Evolutionary conservation across 1,140 invertebrate genomes (phyloP).

Genomic region (Zaprionus lachaisei): DNA sequence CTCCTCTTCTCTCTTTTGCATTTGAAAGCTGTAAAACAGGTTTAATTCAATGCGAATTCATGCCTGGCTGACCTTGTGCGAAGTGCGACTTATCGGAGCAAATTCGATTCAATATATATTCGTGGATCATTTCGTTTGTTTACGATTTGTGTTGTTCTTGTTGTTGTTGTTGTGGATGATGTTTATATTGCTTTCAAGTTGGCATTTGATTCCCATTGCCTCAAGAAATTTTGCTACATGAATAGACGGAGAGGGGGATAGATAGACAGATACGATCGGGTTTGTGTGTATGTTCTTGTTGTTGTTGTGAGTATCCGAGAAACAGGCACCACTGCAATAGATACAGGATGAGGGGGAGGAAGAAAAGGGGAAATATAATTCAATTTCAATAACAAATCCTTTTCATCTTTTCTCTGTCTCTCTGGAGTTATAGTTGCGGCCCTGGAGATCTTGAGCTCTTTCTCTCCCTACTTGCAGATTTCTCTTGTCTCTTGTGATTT

Average conservation of each 20-base stretch:
- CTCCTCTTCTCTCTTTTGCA: slow-evolving; percentile 6
- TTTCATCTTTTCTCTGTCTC: neutral
- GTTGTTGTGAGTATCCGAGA: slow-evolving; percentile 20
- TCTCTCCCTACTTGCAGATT: slow-evolving; percentile 13
- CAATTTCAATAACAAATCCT: slow-evolving; percentile 28
- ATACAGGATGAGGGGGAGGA: slow-evolving; percentile 14
- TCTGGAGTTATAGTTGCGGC: neutral
- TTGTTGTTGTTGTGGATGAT: slow-evolving; percentile 37
- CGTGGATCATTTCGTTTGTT: slow-evolving; percentile 30
- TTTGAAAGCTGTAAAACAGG: slow-evolving; percentile 63
- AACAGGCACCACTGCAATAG: slow-evolving; percentile 36
- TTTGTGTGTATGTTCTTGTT: slow-evolving; percentile 24
- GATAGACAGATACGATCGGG: slow-evolving; percentile 5
- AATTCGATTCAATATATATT: slow-evolving; percentile 20
- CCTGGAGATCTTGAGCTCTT: slow-evolving; percentile 8
- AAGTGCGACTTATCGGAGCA: slow-evolving; percentile 23
- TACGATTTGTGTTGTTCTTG: slow-evolving; percentile 42
- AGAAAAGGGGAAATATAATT: slow-evolving; percentile 22
- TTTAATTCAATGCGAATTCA: slow-evolving; percentile 53
- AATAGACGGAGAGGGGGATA: slow-evolving; percentile 27
- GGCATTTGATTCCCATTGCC: slow-evolving; percentile 82
- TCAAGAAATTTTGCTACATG: slow-evolving; percentile 76
- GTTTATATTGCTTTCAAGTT: slow-evolving; percentile 79
- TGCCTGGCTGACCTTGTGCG: slow-evolving; percentile 50
- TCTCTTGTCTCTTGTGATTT: neutral